Evolutionary conservation across 2,113 vertebrate species (phyloP).

Genomic region (Indicator maculatus): DNA sequence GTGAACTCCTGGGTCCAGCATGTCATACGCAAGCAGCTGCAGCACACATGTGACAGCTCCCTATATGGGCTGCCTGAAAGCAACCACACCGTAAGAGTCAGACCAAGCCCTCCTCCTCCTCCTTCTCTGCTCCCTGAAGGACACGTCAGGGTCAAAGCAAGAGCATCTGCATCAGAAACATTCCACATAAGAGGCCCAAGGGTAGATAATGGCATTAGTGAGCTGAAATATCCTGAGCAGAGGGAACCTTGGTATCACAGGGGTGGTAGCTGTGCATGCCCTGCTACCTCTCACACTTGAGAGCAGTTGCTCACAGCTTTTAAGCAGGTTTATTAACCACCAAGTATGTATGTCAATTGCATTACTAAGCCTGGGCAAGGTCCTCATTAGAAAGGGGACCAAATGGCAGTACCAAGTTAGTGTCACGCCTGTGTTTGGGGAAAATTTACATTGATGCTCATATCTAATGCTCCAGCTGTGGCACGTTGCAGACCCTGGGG

Average conservation of each 20-base stretch:
- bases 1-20: background rate
- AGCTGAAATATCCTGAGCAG: background rate
- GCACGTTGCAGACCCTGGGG: rapidly evolving
- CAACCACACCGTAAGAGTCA: rapidly evolving
- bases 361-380: background rate
- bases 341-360: background rate
- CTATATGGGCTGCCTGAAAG: rapidly evolving
- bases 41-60: background rate
- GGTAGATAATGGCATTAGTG: background rate
- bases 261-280: background rate
- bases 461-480: background rate
- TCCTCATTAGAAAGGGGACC: background rate
- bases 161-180: rapidly evolving
- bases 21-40: background rate
- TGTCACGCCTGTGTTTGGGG: background rate
- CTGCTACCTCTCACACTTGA: background rate
- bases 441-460: rapidly evolving
- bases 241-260: background rate
- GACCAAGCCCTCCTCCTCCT: background rate
- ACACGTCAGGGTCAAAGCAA: background rate
- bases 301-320: background rate
- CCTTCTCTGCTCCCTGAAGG: background rate
- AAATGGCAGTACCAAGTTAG: background rate
- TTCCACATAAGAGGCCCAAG: background rate
- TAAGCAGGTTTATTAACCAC: background rate